phyloP scores from a whole-genome alignment of 1,140 invertebrate genomes.

The Macrostomum lignano region DNA sequence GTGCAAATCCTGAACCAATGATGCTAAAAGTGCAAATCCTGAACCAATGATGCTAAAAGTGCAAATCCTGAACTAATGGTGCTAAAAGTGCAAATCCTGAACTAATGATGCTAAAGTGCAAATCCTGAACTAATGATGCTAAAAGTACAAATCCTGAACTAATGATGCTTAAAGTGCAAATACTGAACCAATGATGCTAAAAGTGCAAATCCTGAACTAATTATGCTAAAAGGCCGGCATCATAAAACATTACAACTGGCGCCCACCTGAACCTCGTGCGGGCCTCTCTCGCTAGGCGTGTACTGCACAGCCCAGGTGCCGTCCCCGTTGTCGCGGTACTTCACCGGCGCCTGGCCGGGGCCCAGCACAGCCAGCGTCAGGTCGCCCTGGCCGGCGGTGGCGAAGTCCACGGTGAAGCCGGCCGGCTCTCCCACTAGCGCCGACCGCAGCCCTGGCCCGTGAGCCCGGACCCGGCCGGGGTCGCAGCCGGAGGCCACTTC shows the following conservation, averaged over 20 bases:
- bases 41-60: no score
- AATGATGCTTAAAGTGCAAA: no score
- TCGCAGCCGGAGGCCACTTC: conserved; percentile 29
- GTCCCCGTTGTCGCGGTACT: conserved; percentile 23
- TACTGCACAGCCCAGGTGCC: conserved; percentile 50
- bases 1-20: no score
- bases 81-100: no score
- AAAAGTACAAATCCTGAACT: no score
- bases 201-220: no score
- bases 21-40: no score
- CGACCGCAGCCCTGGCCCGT: conserved; percentile 38
- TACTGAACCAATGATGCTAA: no score
- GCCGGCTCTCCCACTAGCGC: conserved; percentile 39
- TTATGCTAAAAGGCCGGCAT: conserved; percentile 26
- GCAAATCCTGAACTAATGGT: no score
- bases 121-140: no score
- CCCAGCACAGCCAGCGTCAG: conserved; percentile 2
- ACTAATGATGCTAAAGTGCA: no score
- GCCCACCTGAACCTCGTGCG: conserved; percentile 51
- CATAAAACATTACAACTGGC: conserved; percentile 60
- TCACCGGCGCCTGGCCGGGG: conserved; percentile 6
- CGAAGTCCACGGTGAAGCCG: conserved; percentile 47
- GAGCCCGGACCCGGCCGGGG: conserved; percentile 21
- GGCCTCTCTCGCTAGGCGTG: conserved; percentile 41
- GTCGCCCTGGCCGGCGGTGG: conserved; percentile 21